Evolutionary conservation across 1,140 invertebrate species (phyloP), one percentile per base, ranked within the genome.

Genomic region (Drosophila pseudoobscura): DNA sequence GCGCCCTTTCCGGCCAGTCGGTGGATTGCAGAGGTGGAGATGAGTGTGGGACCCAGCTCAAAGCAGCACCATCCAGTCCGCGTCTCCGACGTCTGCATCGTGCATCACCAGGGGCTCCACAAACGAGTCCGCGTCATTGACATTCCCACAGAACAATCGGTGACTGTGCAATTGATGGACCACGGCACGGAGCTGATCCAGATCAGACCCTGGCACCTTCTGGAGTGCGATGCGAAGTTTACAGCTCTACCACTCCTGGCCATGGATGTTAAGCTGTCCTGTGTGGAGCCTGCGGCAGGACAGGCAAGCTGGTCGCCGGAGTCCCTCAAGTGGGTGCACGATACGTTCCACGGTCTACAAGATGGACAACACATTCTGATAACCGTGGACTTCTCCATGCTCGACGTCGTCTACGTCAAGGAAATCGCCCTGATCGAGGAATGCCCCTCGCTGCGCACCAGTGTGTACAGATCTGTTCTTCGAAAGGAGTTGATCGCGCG

Each of bases 81-180:
- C 3, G 29, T 68, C 5, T n/a, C 41, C 3, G 78, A 87, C 15
- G 43, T 88, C 2, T 87, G 83, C 9, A 29, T 82, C 3, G 9
- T 82, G 7, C 13, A 24, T 0, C 43, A 54, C 0, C 7, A 31
- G 7, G 20, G 13, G 0, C 17, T 24, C 0, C 60, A 52, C 13
- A 57, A 78, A 17, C 65, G 82, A 0, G 82, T 88, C 2, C 68
- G 72, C 0, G 35, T 87, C 9, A 24, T 83, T 5, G 71, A 87
- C 8, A 15, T 55, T 1, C 35, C 35, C 0, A 2, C 63, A 3
- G 22, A 17, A 6, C 43, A 35, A 0, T 9, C 11, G 1, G 24
- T 82, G 0, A 56, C 29, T 0, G 82, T 85, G 2, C 74, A 82
- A 24, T 15, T 60, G 7, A 65, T 87, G 83, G 82, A 87, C 35